phyloP scores from a whole-genome alignment of 2,797 vertebrate species.

The Macrochelys suwanniensis region DNA sequence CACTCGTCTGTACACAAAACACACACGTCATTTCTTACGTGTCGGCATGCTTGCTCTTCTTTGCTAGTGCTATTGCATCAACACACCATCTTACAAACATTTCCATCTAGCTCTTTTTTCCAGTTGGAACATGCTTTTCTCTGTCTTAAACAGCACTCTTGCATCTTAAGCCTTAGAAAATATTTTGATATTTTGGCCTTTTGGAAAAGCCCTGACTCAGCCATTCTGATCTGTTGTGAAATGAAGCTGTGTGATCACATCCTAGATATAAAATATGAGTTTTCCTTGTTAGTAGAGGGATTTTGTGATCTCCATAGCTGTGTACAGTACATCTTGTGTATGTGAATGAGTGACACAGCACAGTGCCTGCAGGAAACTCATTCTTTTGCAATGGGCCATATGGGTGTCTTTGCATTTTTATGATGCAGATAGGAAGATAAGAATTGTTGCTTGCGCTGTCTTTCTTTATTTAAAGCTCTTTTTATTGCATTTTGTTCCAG shows the following conservation, averaged over 20 bases:
- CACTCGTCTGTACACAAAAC: neutral
- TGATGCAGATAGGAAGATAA: slow-evolving; percentile 71
- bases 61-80: neutral
- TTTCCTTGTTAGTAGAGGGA: slow-evolving; percentile 19
- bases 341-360: slow-evolving; percentile 7
- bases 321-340: slow-evolving; percentile 58
- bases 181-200: slow-evolving; percentile 38
- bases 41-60: neutral
- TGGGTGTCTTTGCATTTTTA: slow-evolving; percentile 66
- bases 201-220: slow-evolving; percentile 61
- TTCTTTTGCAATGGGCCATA: slow-evolving; percentile 71
- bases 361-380: slow-evolving; percentile 69
- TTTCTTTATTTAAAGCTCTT: slow-evolving; percentile 48
- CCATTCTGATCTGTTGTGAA: slow-evolving; percentile 53
- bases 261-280: slow-evolving; percentile 28
- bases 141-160: slow-evolving; percentile 30
- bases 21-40: neutral
- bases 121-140: slow-evolving; percentile 26
- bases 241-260: slow-evolving; percentile 39
- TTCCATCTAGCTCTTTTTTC: neutral
- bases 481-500: slow-evolving; percentile 29
- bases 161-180: slow-evolving; percentile 13
- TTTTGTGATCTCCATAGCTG: slow-evolving; percentile 61
- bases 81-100: neutral
- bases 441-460: slow-evolving; percentile 29